Base-by-base conservation (phyloP, 2,888 invertebrate genomes). In the Cartodere bifasciata region DNA sequence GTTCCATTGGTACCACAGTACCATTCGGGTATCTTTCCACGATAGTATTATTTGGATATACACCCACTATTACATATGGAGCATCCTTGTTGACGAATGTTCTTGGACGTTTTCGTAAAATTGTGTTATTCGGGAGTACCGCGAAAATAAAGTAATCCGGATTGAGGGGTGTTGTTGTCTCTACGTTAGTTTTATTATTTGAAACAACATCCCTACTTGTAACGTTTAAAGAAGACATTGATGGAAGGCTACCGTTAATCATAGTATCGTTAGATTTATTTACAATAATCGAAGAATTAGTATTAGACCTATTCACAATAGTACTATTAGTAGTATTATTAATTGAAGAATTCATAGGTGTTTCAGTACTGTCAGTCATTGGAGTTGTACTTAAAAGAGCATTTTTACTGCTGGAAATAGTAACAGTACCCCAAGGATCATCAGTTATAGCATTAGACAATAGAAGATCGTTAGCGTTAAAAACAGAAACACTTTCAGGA, bases 11-110 rank as follows among this genome's bases (percentile, higher is more conserved):
- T 58, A 81, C 73, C 60, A 75, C 64, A 55, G 81, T 80, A 58
- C 82, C 82, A 52, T 83, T 82, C 42, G 81, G 81, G 56, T 75
- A 82, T 64, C 77, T 81, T 63, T 76, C 73, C 55, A 82, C 75
- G 57, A 81, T 65, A 56, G 75, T 79, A 62, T 80, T 80, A 65
- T 81, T 79, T 44, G 81, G 80, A 57, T 73, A 75, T 50, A 81
- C 70, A 55, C 81, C 80, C 50, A 76, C 77, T 55, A 81, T 70
- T 48, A 80, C 71, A 58, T 74, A 80, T 42, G 80, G 79, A 48
- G 75, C 66, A 53, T 75, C 71, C 62, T 75, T 75, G 51, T 70
- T 63, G 54, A 75, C 74, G 58, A 74, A 66, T 49, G 67, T 55
- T 56, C 73, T 72, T 44, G 79, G 77, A 45, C 75, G 68, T 63